Evolutionary conservation across 2,888 invertebrate species (phyloP), one percentile per base, ranked within the genome.

Genomic region (Phlogophora meticulosa): DNA sequence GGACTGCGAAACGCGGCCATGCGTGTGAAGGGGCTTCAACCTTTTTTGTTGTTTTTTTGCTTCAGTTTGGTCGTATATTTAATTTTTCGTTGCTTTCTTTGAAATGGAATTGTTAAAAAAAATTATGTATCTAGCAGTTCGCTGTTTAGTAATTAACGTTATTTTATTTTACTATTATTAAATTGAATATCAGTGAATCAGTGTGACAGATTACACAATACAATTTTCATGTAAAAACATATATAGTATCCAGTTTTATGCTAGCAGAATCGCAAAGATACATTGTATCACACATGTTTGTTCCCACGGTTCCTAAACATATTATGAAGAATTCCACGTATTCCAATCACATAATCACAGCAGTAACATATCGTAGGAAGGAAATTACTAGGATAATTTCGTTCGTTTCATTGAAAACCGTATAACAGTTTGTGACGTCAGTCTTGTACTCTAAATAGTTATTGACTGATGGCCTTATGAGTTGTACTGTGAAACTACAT

Each of bases 371-470:
- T 58, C 53, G 13, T 28, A 22, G n/a, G 68, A 61, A 74, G 71
- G 71, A 67, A 74, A 81, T 79, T 66, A 69, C 60, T 77, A 36
- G 22, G 42, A 56, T 61, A 52, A 77, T 76, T 60, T 66, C 49
- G 53, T 63, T 38, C 56, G 55, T 52, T 46, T 46, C 61, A 45
- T 53, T 64, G 58, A 63, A 80, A 49, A 28, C 15, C 40, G 32
- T 52, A 76, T 53, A 40, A 51, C 9, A 59, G 42, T 48, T 5
- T 42, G 20, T 72, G 51, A 65, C 73, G 58, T 64, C 73, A 59
- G 49, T 56, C 15, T 28, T 36, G 11, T 49, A 28, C 40, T 48
- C 52, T 49, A 40, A 60, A 69, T 60, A 49, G 28, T 45, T 59
- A 56, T 72, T 49, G 55, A 55, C 9, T 20, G 24, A 42, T 64